phyloP scores from a whole-genome alignment of 2,797 vertebrate genomes.

The Halcyon smyrnensis region DNA sequence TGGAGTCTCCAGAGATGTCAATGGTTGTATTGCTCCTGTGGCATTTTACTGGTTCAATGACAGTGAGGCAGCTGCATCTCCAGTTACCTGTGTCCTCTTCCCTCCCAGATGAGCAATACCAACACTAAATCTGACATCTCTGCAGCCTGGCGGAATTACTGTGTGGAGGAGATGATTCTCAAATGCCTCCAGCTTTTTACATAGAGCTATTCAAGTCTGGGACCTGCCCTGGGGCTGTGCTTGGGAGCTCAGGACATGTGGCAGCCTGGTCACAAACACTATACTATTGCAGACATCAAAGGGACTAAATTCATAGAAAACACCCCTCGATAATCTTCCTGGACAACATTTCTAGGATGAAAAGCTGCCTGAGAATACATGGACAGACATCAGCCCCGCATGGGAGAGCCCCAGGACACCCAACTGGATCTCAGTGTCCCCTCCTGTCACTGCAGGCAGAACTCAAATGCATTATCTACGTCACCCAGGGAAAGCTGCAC shows the following conservation, averaged over 20 bases:
- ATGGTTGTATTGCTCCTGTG: neutral
- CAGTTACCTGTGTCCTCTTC: neutral
- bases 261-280: neutral
- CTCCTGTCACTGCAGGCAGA: neutral
- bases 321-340: neutral
- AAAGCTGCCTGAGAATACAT: neutral
- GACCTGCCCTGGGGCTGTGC: neutral
- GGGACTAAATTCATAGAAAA: neutral
- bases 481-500: neutral
- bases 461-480: fast-evolving
- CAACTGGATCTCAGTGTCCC: fast-evolving
- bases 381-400: neutral
- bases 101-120: neutral
- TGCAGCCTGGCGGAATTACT: neutral
- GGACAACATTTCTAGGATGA: neutral
- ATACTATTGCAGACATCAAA: neutral
- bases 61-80: neutral
- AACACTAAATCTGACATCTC: neutral
- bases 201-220: neutral
- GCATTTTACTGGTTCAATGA: neutral
- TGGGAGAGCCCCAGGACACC: neutral
- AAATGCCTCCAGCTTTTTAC: neutral
- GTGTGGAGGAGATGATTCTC: neutral
- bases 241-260: neutral
- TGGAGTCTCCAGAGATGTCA: neutral